Conservation (phyloP, 2,888 invertebrate species). For the Didymodactylos carnosus region DNA sequence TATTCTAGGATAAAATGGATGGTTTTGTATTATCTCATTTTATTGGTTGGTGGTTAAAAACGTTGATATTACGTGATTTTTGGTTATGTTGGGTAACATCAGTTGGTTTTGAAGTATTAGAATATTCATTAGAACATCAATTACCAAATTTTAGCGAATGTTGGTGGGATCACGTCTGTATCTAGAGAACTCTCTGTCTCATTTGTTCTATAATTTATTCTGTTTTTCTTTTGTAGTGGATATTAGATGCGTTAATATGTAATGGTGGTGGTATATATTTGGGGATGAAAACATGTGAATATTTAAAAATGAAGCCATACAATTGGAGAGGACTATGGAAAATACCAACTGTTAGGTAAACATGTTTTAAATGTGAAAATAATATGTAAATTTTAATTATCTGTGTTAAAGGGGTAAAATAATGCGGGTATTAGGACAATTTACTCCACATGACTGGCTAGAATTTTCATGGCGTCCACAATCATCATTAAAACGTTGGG, state of each 20-base stretch:
- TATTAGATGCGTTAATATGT: constrained; percentile 41
- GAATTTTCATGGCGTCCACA: constrained; percentile 42
- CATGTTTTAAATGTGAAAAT: not conserved
- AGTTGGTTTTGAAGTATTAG: constrained; percentile 41
- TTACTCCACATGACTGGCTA: constrained; percentile 42
- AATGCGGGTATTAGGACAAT: constrained; percentile 39
- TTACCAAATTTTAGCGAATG: constrained; percentile 42
- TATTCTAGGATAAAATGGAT: constrained; percentile 21
- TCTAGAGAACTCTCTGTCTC: too few species aligned
- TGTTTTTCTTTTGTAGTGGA: constrained; percentile 35
- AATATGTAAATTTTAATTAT: not conserved
- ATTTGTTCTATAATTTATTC: constrained; percentile 14
- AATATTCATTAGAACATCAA: constrained; percentile 42
- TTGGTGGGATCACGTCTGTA: constrained; percentile 43
- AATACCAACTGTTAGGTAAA: constrained; percentile 30
- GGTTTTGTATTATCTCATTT: not conserved
- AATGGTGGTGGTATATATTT: constrained; percentile 40
- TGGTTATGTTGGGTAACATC: constrained; percentile 41
- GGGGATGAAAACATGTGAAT: constrained; percentile 38
- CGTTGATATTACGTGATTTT: constrained; percentile 40
- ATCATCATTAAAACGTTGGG: constrained; percentile 40
- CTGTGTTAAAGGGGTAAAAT: constrained; percentile 36
- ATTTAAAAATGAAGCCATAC: constrained; percentile 39
- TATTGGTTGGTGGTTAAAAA: constrained; percentile 21
- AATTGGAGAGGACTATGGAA: constrained; percentile 42